A percentile compares a stretch with the other conserved stretches of the same genome.
phyloP scores from a whole-genome alignment of 2,888 invertebrate genomes.

The Drosophila setosimentum region DNA sequence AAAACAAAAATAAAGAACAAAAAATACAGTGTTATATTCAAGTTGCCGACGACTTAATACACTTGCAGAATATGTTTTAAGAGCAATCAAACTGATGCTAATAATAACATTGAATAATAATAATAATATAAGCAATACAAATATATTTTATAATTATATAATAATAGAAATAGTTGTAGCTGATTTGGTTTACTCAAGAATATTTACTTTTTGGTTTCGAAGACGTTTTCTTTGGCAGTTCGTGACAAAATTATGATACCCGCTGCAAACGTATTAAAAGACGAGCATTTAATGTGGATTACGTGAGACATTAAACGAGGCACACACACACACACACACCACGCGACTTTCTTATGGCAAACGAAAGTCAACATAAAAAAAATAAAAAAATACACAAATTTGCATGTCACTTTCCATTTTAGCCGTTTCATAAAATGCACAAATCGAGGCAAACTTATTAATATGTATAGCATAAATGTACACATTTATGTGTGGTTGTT shows the following conservation, averaged over 20 bases:
- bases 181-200: background rate
- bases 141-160: background rate
- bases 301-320: conserved; percentile 52
- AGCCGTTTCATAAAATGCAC: conserved; percentile 3
- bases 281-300: conserved; percentile 54
- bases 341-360: conserved; percentile 48
- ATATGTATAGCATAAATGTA: conserved; percentile 2
- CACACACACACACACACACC: conserved; percentile 14
- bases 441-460: background rate
- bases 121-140: background rate
- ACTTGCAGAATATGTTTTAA: background rate
- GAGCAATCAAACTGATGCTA: background rate
- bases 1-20: background rate
- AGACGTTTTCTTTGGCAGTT: background rate
- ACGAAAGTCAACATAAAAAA: conserved; percentile 56
- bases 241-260: background rate
- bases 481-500: background rate
- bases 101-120: background rate
- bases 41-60: conserved; percentile 4
- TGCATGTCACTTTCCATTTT: conserved; percentile 55
- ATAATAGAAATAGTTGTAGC: background rate
- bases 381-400: conserved; percentile 8
- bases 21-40: background rate
- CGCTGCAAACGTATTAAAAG: conserved; percentile 6
- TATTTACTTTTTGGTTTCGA: background rate